Base-by-base conservation (phyloP, 2,113 vertebrate genomes). In the Notiomystis cincta region DNA sequence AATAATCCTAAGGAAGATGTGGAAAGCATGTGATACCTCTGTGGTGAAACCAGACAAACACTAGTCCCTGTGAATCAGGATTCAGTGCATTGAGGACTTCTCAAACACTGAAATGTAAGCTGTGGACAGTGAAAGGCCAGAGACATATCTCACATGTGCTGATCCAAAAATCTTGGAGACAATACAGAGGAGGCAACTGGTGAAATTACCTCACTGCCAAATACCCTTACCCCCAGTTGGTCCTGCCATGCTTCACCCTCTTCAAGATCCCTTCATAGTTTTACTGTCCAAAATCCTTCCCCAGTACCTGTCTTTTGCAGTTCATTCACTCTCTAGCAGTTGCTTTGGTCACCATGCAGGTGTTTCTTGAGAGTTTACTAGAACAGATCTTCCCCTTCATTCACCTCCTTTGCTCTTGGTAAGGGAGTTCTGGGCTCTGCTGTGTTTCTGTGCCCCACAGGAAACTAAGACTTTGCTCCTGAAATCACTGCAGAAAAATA, bases 381-480 rank as follows among this genome's bases (percentile, higher is more conserved):
- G 53, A 93, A 47, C 1, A 85, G 35, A 57, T 57, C n/a, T 72
- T 89, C 15, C 17, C 69, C 33, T 50, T 87, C 47, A 64, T 76
- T 64, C 10, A 57, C 15, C 24, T 91, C 31, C n/a, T 76, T 90
- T 61, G n/a, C n/a, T 48, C 38, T 80, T 57, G 15, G 62, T 50
- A 90, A 90, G 38, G n/a, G 42, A 87, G n/a, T 28, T 31, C 28
- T 53, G 31, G 8, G 17, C n/a, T 92, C 62, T 92, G 45, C 50
- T 45, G 33, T 45, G 64, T 61, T 89, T 93, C 57, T 84, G 62
- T 57, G 53, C 85, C 86, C 87, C 92, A 88, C 9, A 73, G 86
- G 83, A 89, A 97, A 92, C 82, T 81, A 96, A 89, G 42, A 83
- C 82, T 82, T 86, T 86, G 50, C 76, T 95, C 72, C 48, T 94